Evolutionary conservation across 1,140 invertebrate species (phyloP), one percentile per base, ranked within the genome.

Genomic region (Zaprionus kolodkinae): DNA sequence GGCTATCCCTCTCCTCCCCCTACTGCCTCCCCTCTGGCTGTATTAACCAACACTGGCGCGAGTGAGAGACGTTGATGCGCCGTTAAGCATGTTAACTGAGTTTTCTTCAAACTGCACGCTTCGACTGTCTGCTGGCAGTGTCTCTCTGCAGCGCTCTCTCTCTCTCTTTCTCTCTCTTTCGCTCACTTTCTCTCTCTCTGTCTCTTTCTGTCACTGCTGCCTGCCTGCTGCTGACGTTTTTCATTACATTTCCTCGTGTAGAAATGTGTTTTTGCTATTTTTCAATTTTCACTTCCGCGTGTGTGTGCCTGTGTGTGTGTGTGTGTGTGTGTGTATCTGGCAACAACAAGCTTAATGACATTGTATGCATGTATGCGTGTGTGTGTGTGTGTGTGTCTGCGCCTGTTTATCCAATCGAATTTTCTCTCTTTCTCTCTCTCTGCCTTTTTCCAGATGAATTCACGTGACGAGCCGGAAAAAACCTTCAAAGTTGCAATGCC

Each of bases 401-500:
- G 69, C 69, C 86, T 89, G 86, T 90, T 89, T 89, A 89, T 89
- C 86, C 86, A 90, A 90, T 90, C 86, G 86, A 89, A 89, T 89
- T 87, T 80, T 21, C 21, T 21, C 21, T 21, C 21, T 21, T 2
- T 21, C 21, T 21, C 21, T 21, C 21, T 21, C 21, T 87, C 72
- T 91, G 82, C 88, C 87, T 91, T 91, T 91, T 91, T 91, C 79
- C 93, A 95, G 95, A 97, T 96, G 93, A 95, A 95, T 69, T 97
- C 96, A 10, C 94, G 96, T 66, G 96, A 97, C 76, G 97, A 98
- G 78, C 94, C 94, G 61, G 97, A 98, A 89, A 97, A 97, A 92
- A 94, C 94, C 40, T 97, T 98, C 70, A 97, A 97, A 93, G 97
- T 99, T 85, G 96, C 96, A 50, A 95, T 99, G 78, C 98, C 98